A percentile compares a stretch with the other conserved stretches of the same genome.
These are phyloP conservation scores for Aulostomus chinensis DNA, from an alignment of 2,797 vertebrate genomes.

Conservation along the genomic window DNA sequence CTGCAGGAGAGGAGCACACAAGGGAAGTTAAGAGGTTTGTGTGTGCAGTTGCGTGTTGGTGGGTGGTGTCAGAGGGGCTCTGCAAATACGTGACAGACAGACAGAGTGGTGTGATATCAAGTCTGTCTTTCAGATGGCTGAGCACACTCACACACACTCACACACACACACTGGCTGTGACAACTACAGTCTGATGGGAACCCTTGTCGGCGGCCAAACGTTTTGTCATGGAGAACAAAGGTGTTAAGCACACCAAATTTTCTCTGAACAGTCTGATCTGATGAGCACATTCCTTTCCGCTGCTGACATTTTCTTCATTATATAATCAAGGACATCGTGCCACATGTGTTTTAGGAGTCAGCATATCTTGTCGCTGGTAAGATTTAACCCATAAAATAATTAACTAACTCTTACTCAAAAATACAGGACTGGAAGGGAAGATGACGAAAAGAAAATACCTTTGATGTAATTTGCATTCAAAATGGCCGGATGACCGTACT, in stretches of 20 bases:
- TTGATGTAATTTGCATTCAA: too few relatives aligned
- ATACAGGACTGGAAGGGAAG: too few relatives aligned
- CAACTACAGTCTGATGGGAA: slow-evolving; percentile 47
- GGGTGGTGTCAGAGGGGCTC: slow-evolving; percentile 8
- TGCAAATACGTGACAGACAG: slow-evolving; percentile 29
- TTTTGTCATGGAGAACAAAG: slow-evolving; percentile 58
- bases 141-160: slow-evolving; percentile 11
- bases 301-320: slow-evolving; percentile 14
- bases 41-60: background rate
- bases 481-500: too few relatives aligned
- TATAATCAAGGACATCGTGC: slow-evolving; percentile 17
- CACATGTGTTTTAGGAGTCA: background rate
- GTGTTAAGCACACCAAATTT: slow-evolving; percentile 27
- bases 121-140: slow-evolving; percentile 57
- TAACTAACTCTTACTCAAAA: too few relatives aligned
- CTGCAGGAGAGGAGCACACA: too few relatives aligned
- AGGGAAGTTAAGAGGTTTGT: too few relatives aligned
- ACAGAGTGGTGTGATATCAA: slow-evolving; percentile 50
- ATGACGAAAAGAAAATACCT: too few relatives aligned
- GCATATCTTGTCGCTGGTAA: background rate
- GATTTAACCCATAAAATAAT: too few relatives aligned
- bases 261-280: slow-evolving; percentile 26
- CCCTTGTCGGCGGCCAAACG: slow-evolving; percentile 35
- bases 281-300: slow-evolving; percentile 54
- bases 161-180: slow-evolving; percentile 20